A percentile compares a stretch with the other conserved stretches of the same genome.
phyloP scores from a whole-genome alignment of 2,113 vertebrate species.

The Tupaia chinensis region DNA sequence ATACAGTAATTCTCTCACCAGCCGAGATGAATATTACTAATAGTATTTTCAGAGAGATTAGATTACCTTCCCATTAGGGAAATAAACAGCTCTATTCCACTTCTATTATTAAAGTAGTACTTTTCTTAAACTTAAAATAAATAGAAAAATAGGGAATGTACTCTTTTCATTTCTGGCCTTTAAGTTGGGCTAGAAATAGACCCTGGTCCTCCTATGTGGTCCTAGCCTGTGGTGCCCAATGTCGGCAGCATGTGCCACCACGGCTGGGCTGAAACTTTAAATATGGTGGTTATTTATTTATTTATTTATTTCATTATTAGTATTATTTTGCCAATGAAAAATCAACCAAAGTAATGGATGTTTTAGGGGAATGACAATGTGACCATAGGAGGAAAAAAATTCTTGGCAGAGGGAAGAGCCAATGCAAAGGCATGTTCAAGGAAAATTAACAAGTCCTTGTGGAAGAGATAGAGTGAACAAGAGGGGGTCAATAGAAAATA shows the following conservation, averaged over 20 bases:
- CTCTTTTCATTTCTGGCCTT: neutral
- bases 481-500: neutral
- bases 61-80: neutral
- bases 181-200: neutral
- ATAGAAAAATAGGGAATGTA: neutral
- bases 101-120: neutral
- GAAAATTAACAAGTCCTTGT: neutral
- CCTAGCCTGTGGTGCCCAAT: too few species aligned
- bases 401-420: neutral
- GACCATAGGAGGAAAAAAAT: neutral
- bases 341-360: neutral
- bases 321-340: too few species aligned
- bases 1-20: neutral
- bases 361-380: neutral
- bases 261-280: neutral
- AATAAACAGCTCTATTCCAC: neutral
- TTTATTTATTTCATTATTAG: too few species aligned
- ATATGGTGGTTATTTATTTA: neutral
- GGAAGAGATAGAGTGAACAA: neutral
- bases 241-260: too few species aligned
- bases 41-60: slow-evolving; percentile 35
- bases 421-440: neutral
- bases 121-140: slow-evolving; percentile 48
- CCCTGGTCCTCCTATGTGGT: too few species aligned
- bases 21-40: neutral